Conservation (phyloP, 2,797 vertebrate genomes). For the Manis javanica region DNA sequence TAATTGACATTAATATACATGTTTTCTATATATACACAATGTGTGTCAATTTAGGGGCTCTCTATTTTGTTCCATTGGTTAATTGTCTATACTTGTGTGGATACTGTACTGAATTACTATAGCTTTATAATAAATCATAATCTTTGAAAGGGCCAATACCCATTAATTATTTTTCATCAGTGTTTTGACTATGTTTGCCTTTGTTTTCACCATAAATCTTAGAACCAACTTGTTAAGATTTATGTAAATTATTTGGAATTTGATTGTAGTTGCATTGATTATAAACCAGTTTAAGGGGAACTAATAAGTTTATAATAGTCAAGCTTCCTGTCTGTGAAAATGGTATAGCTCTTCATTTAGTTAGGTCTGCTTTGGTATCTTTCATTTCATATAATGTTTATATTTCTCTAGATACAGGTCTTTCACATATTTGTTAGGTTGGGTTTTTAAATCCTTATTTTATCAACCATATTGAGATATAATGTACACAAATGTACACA, state of each 20-base stretch:
- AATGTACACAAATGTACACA: background rate
- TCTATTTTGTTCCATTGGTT: background rate
- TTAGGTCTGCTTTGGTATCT: background rate
- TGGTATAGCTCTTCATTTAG: background rate
- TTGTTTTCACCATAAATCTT: background rate
- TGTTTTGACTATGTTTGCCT: background rate
- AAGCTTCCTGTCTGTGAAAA: background rate
- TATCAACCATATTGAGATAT: background rate
- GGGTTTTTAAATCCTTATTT: conserved; percentile 4
- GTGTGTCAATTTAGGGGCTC: background rate
- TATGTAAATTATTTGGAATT: background rate
- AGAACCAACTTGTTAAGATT: background rate
- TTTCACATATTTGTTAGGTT: background rate
- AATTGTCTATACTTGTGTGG: background rate
- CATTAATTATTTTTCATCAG: background rate
- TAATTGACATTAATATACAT: too few species aligned
- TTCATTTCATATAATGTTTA: background rate
- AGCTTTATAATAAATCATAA: background rate
- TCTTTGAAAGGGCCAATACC: background rate
- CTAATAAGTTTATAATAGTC: background rate
- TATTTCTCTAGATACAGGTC: background rate
- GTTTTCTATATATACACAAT: too few species aligned
- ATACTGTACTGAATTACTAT: background rate
- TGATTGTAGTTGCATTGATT: background rate
- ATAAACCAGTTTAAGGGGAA: background rate